Evolutionary conservation across 2,797 vertebrate genomes (phyloP).

Genomic region (Furcifer pardalis): DNA sequence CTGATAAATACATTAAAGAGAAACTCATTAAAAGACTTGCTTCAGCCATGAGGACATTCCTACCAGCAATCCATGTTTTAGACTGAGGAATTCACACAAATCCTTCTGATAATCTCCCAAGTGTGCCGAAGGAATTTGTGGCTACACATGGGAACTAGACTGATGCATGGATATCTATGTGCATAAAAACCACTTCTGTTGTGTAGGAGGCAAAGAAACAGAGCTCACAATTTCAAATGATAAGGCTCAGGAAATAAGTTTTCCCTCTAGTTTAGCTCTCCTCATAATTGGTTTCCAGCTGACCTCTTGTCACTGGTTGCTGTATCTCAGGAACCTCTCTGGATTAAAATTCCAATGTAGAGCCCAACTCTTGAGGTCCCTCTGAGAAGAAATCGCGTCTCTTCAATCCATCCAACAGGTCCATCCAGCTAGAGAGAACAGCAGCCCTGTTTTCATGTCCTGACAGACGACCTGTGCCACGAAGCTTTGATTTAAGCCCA

Average conservation of each 20-base stretch:
- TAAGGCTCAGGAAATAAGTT: background rate
- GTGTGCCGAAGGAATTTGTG: background rate
- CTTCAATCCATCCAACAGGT: background rate
- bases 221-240: background rate
- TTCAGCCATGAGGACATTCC: background rate
- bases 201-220: background rate
- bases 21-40: background rate
- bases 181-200: background rate
- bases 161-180: background rate
- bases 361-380: background rate
- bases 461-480: background rate
- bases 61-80: background rate
- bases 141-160: background rate
- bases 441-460: background rate
- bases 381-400: background rate
- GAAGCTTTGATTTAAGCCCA: background rate
- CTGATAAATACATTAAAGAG: background rate
- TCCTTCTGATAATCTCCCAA: background rate
- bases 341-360: background rate
- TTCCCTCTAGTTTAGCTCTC: background rate
- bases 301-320: background rate
- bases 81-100: slow-evolving; percentile 6
- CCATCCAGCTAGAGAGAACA: background rate
- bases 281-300: background rate
- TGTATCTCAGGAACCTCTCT: background rate